Percentiles rank a stretch among this genome's conserved stretches.
These are phyloP conservation scores for Oedothorax gibbosus DNA, from an alignment of 1,140 invertebrate genomes.

Conservation along the genomic window DNA sequence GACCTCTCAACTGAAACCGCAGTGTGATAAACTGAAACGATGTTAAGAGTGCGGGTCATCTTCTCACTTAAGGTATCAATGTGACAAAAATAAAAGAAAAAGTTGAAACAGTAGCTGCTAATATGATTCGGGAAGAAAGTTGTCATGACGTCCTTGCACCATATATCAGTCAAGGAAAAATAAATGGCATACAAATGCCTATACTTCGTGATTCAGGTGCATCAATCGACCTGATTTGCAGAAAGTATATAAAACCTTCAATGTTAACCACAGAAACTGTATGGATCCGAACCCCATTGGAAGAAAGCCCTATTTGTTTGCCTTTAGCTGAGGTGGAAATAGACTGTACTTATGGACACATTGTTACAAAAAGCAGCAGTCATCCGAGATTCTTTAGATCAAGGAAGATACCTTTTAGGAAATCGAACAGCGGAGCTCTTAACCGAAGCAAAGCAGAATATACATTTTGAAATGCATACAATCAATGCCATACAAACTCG, in stretches of 20 bases:
- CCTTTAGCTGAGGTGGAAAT: neutral
- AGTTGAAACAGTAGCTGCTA: neutral
- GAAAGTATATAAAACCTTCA: neutral
- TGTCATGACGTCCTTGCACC: neutral
- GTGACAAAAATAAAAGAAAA: too few relatives aligned
- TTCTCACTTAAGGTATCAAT: too few relatives aligned
- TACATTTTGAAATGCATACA: neutral
- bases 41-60: too few relatives aligned
- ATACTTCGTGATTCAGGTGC: neutral
- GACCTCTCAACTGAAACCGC: too few relatives aligned
- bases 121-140: neutral
- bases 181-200: neutral
- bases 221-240: neutral
- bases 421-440: neutral
- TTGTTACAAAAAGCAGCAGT: conserved; percentile 4
- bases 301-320: neutral
- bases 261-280: neutral
- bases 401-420: conserved; percentile 1
- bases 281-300: conserved; percentile 6
- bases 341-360: neutral
- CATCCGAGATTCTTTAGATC: neutral
- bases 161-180: neutral
- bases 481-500: neutral
- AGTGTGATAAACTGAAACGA: too few relatives aligned
- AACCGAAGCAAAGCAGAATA: neutral